A percentile compares a stretch with the other conserved stretches of the same genome.
Evolutionary conservation across 2,113 vertebrate genomes (phyloP).

Genomic region (Spizaetus ornatus): DNA sequence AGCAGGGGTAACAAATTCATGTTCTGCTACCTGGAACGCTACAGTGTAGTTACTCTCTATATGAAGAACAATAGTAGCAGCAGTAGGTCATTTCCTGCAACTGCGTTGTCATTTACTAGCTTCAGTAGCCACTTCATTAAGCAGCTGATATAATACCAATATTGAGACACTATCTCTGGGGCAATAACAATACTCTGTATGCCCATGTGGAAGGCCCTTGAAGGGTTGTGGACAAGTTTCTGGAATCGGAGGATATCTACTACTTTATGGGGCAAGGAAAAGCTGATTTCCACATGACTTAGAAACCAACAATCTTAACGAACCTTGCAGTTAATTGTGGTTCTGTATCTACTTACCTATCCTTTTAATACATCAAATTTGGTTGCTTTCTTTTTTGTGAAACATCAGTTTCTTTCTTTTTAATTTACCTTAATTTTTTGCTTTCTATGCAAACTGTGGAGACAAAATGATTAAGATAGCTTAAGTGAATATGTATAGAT

Average conservation of each 20-base stretch:
- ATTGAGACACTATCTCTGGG: background rate
- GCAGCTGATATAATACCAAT: background rate
- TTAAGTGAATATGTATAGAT: background rate
- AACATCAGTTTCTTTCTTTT: background rate
- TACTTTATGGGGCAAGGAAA: background rate
- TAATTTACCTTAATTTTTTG: background rate
- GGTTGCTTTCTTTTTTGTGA: background rate
- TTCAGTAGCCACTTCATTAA: background rate
- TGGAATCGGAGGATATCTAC: background rate
- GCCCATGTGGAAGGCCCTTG: background rate
- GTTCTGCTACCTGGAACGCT: background rate
- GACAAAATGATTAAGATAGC: background rate
- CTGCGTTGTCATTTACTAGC: background rate
- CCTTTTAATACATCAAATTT: background rate
- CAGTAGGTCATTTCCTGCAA: background rate
- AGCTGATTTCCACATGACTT: background rate
- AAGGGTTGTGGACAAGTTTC: background rate
- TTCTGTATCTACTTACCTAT: background rate
- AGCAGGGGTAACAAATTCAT: background rate
- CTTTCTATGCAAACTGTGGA: background rate
- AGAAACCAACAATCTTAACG: background rate
- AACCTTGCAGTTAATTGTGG: background rate
- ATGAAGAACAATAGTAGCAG: background rate
- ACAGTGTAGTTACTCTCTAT: rapidly evolving
- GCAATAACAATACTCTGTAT: background rate